These are phyloP conservation scores for Trichacis sp. DNA, from an alignment of 2,888 invertebrate genomes.

Conservation along the genomic window DNA sequence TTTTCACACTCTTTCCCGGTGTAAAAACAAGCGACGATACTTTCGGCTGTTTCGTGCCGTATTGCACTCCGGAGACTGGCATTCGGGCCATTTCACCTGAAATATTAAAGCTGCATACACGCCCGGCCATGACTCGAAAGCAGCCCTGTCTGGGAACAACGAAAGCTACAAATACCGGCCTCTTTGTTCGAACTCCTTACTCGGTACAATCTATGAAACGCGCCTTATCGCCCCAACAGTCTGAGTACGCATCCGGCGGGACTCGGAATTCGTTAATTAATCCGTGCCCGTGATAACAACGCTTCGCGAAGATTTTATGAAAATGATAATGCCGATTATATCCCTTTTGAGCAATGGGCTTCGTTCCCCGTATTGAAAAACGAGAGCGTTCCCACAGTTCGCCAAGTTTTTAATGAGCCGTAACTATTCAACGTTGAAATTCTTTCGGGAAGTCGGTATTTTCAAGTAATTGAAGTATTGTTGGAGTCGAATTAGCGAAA, in stretches of 20 bases:
- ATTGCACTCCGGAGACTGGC: conserved; percentile 50
- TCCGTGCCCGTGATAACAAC: not conserved
- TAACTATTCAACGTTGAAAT: too few relatives aligned
- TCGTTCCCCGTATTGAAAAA: not conserved
- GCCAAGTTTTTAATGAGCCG: too few relatives aligned
- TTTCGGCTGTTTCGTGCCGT: conserved; percentile 32
- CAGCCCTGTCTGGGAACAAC: conserved; percentile 30
- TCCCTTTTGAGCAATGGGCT: not conserved
- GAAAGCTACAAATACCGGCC: conserved; percentile 33
- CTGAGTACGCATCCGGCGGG: not conserved
- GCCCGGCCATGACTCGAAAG: conserved; percentile 36
- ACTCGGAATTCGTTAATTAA: not conserved
- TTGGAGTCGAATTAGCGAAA: too few relatives aligned
- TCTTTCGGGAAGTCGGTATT: too few relatives aligned
- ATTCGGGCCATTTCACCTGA: conserved; percentile 48
- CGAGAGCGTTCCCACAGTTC: not conserved
- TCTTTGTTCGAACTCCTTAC: conserved; percentile 6
- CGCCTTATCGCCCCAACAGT: not conserved
- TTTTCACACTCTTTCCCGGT: not conserved
- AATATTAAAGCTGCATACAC: conserved; percentile 53
- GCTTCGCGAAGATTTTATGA: too few relatives aligned
- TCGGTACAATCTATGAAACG: not conserved
- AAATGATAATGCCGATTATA: too few relatives aligned
- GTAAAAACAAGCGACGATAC: conserved; percentile 10
- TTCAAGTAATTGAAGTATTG: too few relatives aligned